A percentile compares a stretch with the other conserved stretches of the same genome.
These are phyloP conservation scores for Thumatha senex DNA, from an alignment of 2,888 invertebrate species.

Conservation along the genomic window DNA sequence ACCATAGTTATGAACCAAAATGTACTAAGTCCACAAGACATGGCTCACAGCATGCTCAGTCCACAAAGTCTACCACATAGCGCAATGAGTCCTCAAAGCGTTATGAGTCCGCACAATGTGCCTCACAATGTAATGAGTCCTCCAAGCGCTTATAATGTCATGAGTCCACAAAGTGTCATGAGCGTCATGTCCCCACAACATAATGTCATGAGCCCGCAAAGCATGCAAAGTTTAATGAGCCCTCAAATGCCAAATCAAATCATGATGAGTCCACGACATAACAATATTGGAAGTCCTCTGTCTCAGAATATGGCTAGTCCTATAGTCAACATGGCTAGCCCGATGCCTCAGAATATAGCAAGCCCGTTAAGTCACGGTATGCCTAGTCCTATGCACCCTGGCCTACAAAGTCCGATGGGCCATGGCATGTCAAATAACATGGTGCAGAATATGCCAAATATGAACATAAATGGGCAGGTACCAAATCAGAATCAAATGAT, in stretches of 20 bases:
- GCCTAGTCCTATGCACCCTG: conserved; percentile 74
- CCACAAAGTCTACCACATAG: conserved; percentile 76
- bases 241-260: conserved; percentile 77
- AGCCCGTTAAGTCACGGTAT: conserved; percentile 75
- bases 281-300: conserved; percentile 68
- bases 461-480: conserved; percentile 64
- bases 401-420: conserved; percentile 71
- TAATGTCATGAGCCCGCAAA: conserved; percentile 77
- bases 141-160: conserved; percentile 70
- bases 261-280: conserved; percentile 73
- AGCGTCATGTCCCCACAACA: conserved; percentile 79
- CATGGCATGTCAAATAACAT: conserved; percentile 71
- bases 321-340: conserved; percentile 64
- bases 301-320: conserved; percentile 68
- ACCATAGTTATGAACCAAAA: conserved; percentile 71
- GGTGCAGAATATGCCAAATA: conserved; percentile 72
- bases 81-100: conserved; percentile 76
- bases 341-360: conserved; percentile 58
- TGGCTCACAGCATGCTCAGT: conserved; percentile 73
- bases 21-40: conserved; percentile 68
- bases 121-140: conserved; percentile 73
- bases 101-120: conserved; percentile 70
- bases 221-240: conserved; percentile 74
- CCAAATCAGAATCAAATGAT: conserved; percentile 61
- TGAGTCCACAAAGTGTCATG: conserved; percentile 79